Evolutionary conservation across 2,888 invertebrate genomes (phyloP), one percentile per base, ranked within the genome.

Genomic region (Tinea trinotella): DNA sequence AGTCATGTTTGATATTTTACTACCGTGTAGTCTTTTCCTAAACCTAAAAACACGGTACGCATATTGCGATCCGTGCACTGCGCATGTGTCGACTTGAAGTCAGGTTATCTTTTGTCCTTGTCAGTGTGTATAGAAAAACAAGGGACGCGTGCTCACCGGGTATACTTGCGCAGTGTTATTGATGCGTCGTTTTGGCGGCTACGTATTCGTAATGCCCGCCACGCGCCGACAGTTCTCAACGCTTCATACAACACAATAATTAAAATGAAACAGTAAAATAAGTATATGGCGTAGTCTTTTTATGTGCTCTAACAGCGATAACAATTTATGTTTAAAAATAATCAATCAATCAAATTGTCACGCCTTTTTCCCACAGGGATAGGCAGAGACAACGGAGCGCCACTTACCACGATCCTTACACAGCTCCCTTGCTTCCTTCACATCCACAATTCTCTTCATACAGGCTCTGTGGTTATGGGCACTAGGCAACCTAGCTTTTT

Each of bases 161-260:
- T 59, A 65, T 61, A 70, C 82, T 77, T 85, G 83, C 84, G 84
- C 83, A 75, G 68, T 78, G 72, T 73, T 85, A 85, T 85, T 79
- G 84, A 85, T 73, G 68, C 65, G 73, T 67, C 61, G 60, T 62
- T 53, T 69, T 73, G 74, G 78, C 75, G 89, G 88, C 74, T 90
- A 75, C 66, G 89, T 88, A 40, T 15, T 12, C 64, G 82, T n/a
- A 30, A 10, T 30, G 30, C 30, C 30, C 81, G 6, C 34, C 20
- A 12, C 19, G 15, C 17, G 44, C 44, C 30, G 30, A 7, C n/a
- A 10, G 22, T 30, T n/a, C 7, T 7, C 7, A 4, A 30, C 30
- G 30, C 30, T 30, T 30, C 9, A 30, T 30, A 30, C 7, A 30
- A 4, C 7, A 30, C n/a, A 10, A 30, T 30, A 30, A 30, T n/a